Evolutionary conservation across 2,113 vertebrate genomes (phyloP).

Genomic region (Chaetops frenatus): DNA sequence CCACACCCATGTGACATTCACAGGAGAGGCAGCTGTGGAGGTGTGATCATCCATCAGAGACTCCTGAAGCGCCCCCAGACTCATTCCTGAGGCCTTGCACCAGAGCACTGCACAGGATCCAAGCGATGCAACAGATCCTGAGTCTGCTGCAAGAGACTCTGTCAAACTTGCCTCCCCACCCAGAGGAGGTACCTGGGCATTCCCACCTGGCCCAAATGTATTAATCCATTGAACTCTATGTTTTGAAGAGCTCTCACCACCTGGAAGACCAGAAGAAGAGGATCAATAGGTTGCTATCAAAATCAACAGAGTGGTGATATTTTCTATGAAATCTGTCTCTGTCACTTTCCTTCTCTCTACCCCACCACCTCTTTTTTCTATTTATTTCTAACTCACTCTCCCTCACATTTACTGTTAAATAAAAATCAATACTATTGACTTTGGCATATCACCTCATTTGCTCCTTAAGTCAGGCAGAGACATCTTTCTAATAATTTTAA

Average conservation of each 20-base stretch:
- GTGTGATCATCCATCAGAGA: no score
- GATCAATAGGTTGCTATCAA: fast-evolving
- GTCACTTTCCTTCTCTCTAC: neutral
- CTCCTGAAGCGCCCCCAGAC: fast-evolving
- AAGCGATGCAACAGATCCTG: no score
- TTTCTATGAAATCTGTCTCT: neutral
- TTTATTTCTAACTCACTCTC: neutral
- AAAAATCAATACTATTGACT: neutral
- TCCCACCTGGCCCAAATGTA: neutral
- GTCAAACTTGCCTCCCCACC: no score
- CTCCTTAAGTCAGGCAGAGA: neutral
- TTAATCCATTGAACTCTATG: neutral
- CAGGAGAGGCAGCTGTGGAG: neutral
- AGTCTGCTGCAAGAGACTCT: no score
- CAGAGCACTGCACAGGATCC: neutral
- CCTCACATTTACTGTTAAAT: neutral
- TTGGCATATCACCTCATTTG: neutral
- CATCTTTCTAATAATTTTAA: neutral
- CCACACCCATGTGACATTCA: no score
- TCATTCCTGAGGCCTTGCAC: neutral
- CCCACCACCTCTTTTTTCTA: neutral
- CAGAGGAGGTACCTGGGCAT: no score
- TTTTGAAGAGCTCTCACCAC: neutral
- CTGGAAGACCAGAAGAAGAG: neutral
- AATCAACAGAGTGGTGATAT: fast-evolving